phyloP scores from a whole-genome alignment of 2,797 vertebrate genomes.

The Syndactyla subalaris region DNA sequence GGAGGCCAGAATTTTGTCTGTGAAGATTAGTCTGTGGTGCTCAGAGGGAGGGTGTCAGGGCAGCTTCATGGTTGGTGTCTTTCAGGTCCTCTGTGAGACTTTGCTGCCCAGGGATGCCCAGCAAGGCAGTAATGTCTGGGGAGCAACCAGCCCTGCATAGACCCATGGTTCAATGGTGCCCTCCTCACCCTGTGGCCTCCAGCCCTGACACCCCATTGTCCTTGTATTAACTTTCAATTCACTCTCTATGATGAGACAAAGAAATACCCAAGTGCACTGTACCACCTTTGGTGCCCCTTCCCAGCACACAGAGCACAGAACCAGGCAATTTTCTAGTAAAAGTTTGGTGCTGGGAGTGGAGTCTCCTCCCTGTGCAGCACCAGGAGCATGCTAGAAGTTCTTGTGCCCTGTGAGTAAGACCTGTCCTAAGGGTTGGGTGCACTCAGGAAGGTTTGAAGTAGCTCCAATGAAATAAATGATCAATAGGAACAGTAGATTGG shows the following conservation, averaged over 20 bases:
- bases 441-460: not conserved
- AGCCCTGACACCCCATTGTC: not conserved
- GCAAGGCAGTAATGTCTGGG: not conserved
- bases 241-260: not conserved
- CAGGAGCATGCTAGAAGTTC: not conserved
- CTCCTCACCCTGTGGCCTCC: not conserved
- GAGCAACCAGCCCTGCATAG: not conserved
- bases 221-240: not conserved
- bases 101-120: not conserved
- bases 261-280: not conserved
- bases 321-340: not conserved
- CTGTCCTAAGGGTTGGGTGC: not conserved
- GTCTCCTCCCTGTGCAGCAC: rapidly evolving
- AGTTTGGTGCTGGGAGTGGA: rapidly evolving
- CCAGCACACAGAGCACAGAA: not conserved
- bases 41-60: not conserved
- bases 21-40: rapidly evolving
- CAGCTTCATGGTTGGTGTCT: not conserved
- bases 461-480: not conserved
- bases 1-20: rapidly evolving
- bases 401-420: not conserved
- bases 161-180: not conserved
- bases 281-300: not conserved
- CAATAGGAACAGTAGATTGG: not conserved
- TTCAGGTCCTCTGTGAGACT: not conserved